Evolutionary conservation across 1,140 invertebrate genomes (phyloP), one percentile per base, ranked within the genome.

Genomic region (Anagrus nilaparvatae): DNA sequence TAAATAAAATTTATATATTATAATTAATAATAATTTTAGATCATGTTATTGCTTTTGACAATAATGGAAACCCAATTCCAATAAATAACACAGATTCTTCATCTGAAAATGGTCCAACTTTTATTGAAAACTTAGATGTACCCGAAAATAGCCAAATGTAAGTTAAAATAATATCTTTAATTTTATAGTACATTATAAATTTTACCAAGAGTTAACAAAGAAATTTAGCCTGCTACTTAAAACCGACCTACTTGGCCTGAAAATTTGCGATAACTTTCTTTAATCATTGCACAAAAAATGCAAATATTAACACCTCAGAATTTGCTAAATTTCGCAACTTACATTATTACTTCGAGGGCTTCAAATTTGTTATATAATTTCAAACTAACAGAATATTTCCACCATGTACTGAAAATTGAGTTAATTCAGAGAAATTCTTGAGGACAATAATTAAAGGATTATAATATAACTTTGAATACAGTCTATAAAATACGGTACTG

Each of bases 11-110:
- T 19, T 24, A 16, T 19, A 21, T n/a, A 21, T 25, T 17, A 30
- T 5, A 43, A 30, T 49, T 31, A 4, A 16, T 34, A 32, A 17
- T 21, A 2, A 18, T 36, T 35, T 29, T 18, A 43, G 41, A 43
- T 21, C n/a, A 27, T 36, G 24, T 36, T 36, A 18, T 43, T 9
- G 24, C 13, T 29, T 43, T 35, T 21, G 2, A 36, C 5, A 19
- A 34, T 0, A 12, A 41, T 41, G 40, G 31, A 13, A n/a, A 3
- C 19, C 40, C 40, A 33, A 18, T 33, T 19, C 16, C n/a, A 8
- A 25, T 41, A 25, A 34, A 20, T n/a, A 4, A 33, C 25, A 17
- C 40, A 16, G 16, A 14, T 30, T 6, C 3, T 10, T 34, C 17
- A 12, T 32, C n/a, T n/a, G 28, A 18, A 24, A 12, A n/a, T 35